Percentiles rank a stretch among this genome's conserved stretches.
Conservation (phyloP, 2,888 invertebrate species). For the Aromia moschata region DNA sequence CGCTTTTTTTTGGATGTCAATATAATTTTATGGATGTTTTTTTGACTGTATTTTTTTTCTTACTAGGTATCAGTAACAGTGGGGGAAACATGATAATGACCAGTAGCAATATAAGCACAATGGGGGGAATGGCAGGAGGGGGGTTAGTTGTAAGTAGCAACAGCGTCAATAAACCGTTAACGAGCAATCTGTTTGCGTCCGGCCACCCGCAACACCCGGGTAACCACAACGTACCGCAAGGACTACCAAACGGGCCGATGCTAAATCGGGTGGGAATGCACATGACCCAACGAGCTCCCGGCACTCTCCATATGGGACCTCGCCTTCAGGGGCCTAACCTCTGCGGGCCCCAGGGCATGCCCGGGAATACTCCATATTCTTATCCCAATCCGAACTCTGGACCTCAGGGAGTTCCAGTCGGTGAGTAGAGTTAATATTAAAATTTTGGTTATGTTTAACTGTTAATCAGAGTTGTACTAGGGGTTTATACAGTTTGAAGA, state of each 20-base stretch:
- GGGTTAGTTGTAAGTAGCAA: constrained; percentile 78
- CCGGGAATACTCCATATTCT: constrained; percentile 63
- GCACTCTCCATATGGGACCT: constrained; percentile 66
- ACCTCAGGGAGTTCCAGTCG: constrained; percentile 62
- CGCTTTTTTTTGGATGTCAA: no score
- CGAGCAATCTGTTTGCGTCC: constrained; percentile 70
- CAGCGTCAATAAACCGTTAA: constrained; percentile 76
- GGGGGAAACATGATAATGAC: constrained; percentile 82
- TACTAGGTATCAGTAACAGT: constrained; percentile 73
- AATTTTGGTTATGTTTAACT: no score
- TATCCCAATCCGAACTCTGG: constrained; percentile 68
- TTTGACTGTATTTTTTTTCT: not conserved
- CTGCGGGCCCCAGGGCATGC: constrained; percentile 68
- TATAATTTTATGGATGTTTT: no score
- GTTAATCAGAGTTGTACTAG: no score
- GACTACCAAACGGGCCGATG: constrained; percentile 83
- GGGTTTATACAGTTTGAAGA: no score
- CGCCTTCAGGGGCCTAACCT: constrained; percentile 69
- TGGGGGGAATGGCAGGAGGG: constrained; percentile 76
- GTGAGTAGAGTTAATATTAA: constrained; percentile 49
- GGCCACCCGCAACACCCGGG: constrained; percentile 62
- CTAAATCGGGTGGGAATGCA: constrained; percentile 64
- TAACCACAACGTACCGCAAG: constrained; percentile 64
- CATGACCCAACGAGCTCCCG: constrained; percentile 63
- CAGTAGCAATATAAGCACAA: constrained; percentile 74